phyloP scores from a whole-genome alignment of 2,888 invertebrate species.

The Parnassius glacialis region DNA sequence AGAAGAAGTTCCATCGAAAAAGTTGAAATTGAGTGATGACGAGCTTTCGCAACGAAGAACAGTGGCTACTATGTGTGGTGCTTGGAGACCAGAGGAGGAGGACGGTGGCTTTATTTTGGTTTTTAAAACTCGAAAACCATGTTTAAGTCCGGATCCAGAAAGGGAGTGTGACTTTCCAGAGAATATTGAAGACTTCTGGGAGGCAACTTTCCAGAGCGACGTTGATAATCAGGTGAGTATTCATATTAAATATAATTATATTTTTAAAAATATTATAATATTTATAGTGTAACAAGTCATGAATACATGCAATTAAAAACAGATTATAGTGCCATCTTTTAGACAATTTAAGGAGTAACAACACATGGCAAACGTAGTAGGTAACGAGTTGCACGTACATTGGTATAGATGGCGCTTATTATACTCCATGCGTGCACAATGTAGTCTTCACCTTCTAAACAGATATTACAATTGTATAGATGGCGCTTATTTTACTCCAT shows the following conservation, averaged over 20 bases:
- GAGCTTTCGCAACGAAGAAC: constrained; percentile 46
- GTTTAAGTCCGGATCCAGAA: constrained; percentile 69
- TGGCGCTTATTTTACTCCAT: no score
- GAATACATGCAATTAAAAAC: background rate
- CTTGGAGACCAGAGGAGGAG: constrained; percentile 73
- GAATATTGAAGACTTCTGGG: constrained; percentile 76
- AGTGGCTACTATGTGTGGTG: constrained; percentile 75
- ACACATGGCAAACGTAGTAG: no score
- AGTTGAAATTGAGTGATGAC: constrained; percentile 47
- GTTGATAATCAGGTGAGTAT: constrained; percentile 7
- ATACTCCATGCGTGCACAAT: no score
- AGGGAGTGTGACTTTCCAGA: constrained; percentile 67
- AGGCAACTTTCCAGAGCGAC: constrained; percentile 45
- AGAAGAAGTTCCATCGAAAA: constrained; percentile 54
- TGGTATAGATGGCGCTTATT: background rate
- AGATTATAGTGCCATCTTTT: constrained; percentile 13
- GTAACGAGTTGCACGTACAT: background rate
- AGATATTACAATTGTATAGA: no score
- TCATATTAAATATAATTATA: background rate
- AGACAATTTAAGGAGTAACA: background rate
- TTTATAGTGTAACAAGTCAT: background rate
- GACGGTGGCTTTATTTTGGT: constrained; percentile 72
- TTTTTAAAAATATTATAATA: background rate
- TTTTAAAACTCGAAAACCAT: constrained; percentile 56
- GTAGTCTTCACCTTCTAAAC: no score